Conservation (phyloP, 2,888 invertebrate species). For the Dione juno region DNA sequence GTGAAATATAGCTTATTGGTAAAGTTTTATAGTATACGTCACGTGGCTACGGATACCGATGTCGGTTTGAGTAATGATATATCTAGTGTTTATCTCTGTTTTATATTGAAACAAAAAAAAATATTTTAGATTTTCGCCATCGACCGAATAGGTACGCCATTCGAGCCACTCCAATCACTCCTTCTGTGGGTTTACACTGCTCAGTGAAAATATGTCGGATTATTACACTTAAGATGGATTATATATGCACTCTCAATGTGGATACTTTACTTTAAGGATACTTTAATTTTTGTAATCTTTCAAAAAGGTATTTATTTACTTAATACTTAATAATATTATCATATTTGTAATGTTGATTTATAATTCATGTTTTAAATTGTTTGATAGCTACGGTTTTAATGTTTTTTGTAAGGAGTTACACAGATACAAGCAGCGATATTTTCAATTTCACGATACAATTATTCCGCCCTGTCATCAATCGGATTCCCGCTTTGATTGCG, state of each 20-base stretch:
- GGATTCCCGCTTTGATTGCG: slow-evolving; percentile 83
- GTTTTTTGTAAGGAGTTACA: slow-evolving; percentile 65
- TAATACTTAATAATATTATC: too few relatives aligned
- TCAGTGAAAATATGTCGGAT: too few relatives aligned
- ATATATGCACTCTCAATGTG: too few relatives aligned
- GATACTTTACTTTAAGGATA: too few relatives aligned
- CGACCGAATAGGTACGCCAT: too few relatives aligned
- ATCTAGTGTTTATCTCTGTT: slow-evolving; percentile 8
- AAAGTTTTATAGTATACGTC: slow-evolving; percentile 81
- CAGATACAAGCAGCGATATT: slow-evolving; percentile 71
- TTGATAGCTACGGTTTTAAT: slow-evolving; percentile 24
- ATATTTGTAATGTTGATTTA: too few relatives aligned
- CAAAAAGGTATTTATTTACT: too few relatives aligned
- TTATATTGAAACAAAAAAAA: slow-evolving; percentile 3
- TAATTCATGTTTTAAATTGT: background rate
- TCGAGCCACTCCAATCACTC: too few relatives aligned
- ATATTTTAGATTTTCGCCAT: background rate
- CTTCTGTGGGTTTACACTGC: too few relatives aligned
- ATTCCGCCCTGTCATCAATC: slow-evolving; percentile 83
- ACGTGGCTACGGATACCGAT: slow-evolving; percentile 62
- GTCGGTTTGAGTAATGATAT: slow-evolving; percentile 50
- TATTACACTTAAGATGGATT: too few relatives aligned
- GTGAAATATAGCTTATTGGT: slow-evolving; percentile 81
- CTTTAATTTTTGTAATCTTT: too few relatives aligned
- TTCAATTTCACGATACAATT: slow-evolving; percentile 83